Base-by-base conservation (phyloP, 2,888 invertebrate species). In the Zelleria hepariella region DNA sequence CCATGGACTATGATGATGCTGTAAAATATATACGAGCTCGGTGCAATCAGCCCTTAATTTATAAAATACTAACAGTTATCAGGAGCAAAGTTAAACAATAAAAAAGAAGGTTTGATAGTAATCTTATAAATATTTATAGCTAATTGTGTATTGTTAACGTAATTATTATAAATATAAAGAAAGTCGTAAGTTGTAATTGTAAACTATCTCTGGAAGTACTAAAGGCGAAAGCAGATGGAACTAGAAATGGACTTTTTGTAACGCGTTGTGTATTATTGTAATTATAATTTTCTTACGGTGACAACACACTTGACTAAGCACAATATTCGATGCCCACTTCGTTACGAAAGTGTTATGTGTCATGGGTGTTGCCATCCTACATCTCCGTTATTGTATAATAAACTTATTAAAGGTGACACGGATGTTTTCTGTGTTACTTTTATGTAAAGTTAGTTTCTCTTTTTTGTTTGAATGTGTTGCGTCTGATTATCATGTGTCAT, bases 91-190 rank as follows among this genome's bases (percentile, higher is more conserved):
- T 74, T 69, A 80, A 80, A 85, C 84, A 83, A 86, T 82, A 83
- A 61, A 60, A 80, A 58, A 62, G 62, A 80, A 73, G 79, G 85
- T 86, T 88, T 86, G 79, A 87, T 86, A 86, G 86, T 86, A 85
- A 86, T 83, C 86, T 75, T 88, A 88, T 87, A 87, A 84, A 87
- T 88, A 88, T 88, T 88, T 88, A 88, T 88, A 88, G 88, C 87
- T 87, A 88, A 88, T 86, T 87, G 88, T 88, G 87, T 88, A 88
- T 87, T 88, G 88, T 88, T 88, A 88, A 86, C 85, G 83, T 87
- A 87, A 85, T 86, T 86, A 85, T 86, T 86, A 87, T 86, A 87
- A 87, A 86, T 84, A 86, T 84, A 86, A 84, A 84, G 84, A 86
- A 87, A 87, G 86, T 86, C 82, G 78, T 87, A 87, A 88, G 86